Evolutionary conservation across 2,888 invertebrate species (phyloP).

Genomic region (Drosophila seclusa): DNA sequence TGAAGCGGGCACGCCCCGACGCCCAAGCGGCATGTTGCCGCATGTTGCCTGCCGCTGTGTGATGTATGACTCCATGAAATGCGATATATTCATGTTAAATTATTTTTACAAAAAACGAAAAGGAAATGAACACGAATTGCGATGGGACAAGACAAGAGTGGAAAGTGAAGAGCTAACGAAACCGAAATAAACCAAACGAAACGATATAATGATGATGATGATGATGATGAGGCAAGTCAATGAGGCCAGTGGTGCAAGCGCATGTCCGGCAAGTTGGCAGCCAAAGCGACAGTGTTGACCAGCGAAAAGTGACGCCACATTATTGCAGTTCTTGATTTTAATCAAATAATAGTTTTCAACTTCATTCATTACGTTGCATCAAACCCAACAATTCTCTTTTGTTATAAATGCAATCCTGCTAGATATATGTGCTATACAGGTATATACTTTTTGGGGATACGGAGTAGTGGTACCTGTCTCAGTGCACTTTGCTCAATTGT

Average conservation of each 20-base stretch:
- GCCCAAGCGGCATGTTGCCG: slow-evolving; percentile 24
- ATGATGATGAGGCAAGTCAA: slow-evolving; percentile 5
- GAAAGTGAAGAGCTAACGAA: slow-evolving; percentile 1
- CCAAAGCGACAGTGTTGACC: slow-evolving; percentile 18
- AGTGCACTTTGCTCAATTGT: slow-evolving; percentile 36
- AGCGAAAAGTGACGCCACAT: slow-evolving; percentile 33
- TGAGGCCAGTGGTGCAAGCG: background rate
- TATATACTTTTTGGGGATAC: background rate
- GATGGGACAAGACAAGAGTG: slow-evolving; percentile 6
- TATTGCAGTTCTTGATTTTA: slow-evolving; percentile 51
- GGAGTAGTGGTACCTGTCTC: background rate
- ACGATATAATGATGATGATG: slow-evolving; percentile 9
- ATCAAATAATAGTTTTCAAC: slow-evolving; percentile 77
- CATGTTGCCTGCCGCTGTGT: slow-evolving; percentile 59
- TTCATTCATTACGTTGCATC: slow-evolving; percentile 56
- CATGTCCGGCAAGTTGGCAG: slow-evolving; percentile 26
- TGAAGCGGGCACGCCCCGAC: slow-evolving; percentile 25
- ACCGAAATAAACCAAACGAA: slow-evolving; percentile 2
- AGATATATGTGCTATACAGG: background rate
- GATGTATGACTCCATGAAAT: slow-evolving; percentile 79
- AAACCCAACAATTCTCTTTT: slow-evolving; percentile 4
- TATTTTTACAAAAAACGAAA: slow-evolving; percentile 54
- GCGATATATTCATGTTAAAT: slow-evolving; percentile 80
- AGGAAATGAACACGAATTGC: slow-evolving; percentile 25
- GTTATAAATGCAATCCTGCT: background rate